Percentiles rank a stretch among this genome's conserved stretches.
phyloP scores from a whole-genome alignment of 2,888 invertebrate genomes.

The Pollenia griseotomentosa region DNA sequence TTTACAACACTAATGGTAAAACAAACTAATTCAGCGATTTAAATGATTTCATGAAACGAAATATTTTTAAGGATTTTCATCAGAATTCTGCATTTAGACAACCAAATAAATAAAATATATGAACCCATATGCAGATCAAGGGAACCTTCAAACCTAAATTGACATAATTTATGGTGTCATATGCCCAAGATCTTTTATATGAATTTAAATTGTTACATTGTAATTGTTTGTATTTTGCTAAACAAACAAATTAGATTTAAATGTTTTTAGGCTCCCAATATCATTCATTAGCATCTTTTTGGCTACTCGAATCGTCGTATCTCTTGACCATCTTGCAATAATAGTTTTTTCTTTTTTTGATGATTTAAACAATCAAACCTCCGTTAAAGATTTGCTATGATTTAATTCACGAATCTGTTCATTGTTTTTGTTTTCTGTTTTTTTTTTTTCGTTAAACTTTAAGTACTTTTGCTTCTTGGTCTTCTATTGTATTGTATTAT shows the following conservation, averaged over 20 bases:
- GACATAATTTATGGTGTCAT: too few relatives aligned
- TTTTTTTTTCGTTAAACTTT: not conserved
- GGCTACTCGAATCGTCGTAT: slow-evolving; percentile 13
- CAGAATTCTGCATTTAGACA: slow-evolving; percentile 2
- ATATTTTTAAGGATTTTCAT: slow-evolving; percentile 55
- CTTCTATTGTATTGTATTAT: slow-evolving; percentile 25
- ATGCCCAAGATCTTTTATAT: too few relatives aligned
- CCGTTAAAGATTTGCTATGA: slow-evolving; percentile 38
- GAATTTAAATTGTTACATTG: too few relatives aligned
- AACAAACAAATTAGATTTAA: too few relatives aligned
- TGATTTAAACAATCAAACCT: slow-evolving; percentile 22
- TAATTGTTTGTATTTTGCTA: too few relatives aligned
- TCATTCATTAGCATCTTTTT: not conserved
- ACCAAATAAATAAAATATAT: not conserved
- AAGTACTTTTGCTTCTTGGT: slow-evolving; percentile 33
- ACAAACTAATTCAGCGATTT: slow-evolving; percentile 34
- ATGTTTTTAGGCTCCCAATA: not conserved
- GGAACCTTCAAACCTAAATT: not conserved
- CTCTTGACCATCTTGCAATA: slow-evolving; percentile 18
- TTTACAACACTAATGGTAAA: slow-evolving; percentile 22
- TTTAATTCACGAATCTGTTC: slow-evolving; percentile 65
- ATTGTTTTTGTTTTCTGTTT: slow-evolving; percentile 33
- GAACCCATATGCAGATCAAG: not conserved
- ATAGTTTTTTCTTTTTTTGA: slow-evolving; percentile 10
- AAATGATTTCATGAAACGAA: slow-evolving; percentile 45